Evolutionary conservation across 2,797 vertebrate species (phyloP).

Genomic region (Staurois parvus): DNA sequence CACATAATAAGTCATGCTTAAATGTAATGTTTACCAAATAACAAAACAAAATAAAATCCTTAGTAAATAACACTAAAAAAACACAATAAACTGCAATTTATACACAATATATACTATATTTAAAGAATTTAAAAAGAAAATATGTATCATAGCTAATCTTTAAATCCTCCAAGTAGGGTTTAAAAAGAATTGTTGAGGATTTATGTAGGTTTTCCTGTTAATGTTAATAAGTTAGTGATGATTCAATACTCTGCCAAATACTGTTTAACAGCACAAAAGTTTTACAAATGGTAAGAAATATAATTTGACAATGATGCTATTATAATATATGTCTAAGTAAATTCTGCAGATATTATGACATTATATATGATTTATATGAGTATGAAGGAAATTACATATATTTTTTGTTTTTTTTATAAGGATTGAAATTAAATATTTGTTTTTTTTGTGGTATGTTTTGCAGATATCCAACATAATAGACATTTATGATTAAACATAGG

Average conservation of each 20-base stretch:
- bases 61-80: neutral
- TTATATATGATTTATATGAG: neutral
- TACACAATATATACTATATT: neutral
- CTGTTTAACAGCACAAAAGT: conserved; percentile 7
- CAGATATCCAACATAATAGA: too few species aligned
- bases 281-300: neutral
- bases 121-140: neutral
- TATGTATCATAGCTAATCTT: neutral
- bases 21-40: neutral
- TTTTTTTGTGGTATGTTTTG: too few species aligned
- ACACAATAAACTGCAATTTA: neutral
- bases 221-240: conserved; percentile 2
- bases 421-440: neutral
- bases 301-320: conserved; percentile 4
- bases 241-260: conserved; percentile 21
- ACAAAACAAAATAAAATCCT: neutral
- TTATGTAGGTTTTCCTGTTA: neutral
- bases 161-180: neutral
- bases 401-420: neutral
- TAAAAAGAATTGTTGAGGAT: neutral
- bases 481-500: too few species aligned
- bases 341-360: conserved; percentile 17
- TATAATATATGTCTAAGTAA: neutral
- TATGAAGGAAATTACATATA: neutral
- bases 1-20: neutral